These are phyloP conservation scores for Coendou prehensilis DNA, from an alignment of 2,797 vertebrate species.

Conservation along the genomic window DNA sequence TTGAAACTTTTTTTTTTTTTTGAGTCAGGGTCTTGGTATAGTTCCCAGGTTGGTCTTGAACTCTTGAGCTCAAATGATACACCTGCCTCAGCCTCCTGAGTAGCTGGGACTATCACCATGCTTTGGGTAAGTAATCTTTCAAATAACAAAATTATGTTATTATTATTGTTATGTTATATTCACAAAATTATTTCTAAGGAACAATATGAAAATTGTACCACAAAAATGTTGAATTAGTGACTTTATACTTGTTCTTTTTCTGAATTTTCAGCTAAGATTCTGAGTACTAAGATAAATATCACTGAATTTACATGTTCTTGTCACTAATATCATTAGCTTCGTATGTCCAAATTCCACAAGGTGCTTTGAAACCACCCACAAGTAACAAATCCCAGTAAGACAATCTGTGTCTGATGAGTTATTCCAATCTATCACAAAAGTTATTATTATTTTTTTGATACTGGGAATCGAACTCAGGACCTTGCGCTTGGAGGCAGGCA, in stretches of 20 bases:
- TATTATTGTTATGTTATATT: conserved; percentile 57
- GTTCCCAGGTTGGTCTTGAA: neutral
- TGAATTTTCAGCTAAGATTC: conserved; percentile 62
- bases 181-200: conserved; percentile 63
- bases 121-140: conserved; percentile 13
- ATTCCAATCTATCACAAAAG: neutral
- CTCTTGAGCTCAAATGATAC: neutral
- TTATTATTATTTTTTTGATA: too few relatives aligned
- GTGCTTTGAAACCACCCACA: conserved; percentile 24
- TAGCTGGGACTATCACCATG: neutral
- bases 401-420: conserved; percentile 24
- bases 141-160: conserved; percentile 32
- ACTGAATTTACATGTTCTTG: conserved; percentile 56
- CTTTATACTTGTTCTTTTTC: conserved; percentile 37
- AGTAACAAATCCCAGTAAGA: conserved; percentile 35
- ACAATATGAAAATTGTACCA: conserved; percentile 49
- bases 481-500: too few relatives aligned
- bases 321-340: conserved; percentile 43
- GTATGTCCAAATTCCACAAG: conserved; percentile 20
- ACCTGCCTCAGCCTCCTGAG: neutral
- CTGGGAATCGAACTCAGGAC: too few relatives aligned
- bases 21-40: neutral
- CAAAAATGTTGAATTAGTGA: conserved; percentile 25
- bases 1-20: conserved; percentile 32
- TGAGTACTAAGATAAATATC: conserved; percentile 21